Conservation (phyloP, 2,113 vertebrate genomes). For the Reinhardtius hippoglossoides region DNA sequence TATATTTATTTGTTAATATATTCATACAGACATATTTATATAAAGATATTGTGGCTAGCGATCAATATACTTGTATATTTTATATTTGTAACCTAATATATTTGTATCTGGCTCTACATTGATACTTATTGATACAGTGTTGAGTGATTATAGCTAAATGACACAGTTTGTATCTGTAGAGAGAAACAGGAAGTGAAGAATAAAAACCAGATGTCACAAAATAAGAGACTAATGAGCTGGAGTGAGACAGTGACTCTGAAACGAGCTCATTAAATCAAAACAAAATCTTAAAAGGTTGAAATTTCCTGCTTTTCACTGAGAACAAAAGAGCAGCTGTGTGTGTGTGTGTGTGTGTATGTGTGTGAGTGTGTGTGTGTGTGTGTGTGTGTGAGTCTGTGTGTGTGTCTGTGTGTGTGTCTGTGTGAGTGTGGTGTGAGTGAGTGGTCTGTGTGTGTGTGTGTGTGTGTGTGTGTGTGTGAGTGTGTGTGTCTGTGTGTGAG, state of each 20-base stretch:
- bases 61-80: background rate
- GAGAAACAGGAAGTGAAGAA: background rate
- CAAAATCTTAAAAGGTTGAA: constrained; percentile 31
- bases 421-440: constrained; percentile 16
- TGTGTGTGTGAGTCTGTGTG: constrained; percentile 15
- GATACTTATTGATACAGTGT: background rate
- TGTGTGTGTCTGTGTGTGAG: constrained; percentile 1
- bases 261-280: constrained; percentile 13
- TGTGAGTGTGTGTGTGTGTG: constrained; percentile 8
- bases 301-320: constrained; percentile 26
- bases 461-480: background rate
- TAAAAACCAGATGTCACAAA: background rate
- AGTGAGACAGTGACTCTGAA: background rate
- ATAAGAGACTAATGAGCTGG: background rate
- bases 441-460: constrained; percentile 16
- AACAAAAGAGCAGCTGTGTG: constrained; percentile 30
- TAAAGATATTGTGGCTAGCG: too few species aligned
- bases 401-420: constrained; percentile 17
- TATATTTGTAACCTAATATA: too few species aligned
- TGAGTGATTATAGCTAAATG: too few species aligned
- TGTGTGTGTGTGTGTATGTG: constrained; percentile 10
- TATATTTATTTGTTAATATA: too few species aligned
- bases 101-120: too few species aligned
- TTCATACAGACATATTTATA: too few species aligned
- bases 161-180: background rate